Evolutionary conservation across 2,888 invertebrate genomes (phyloP).

Genomic region (Drosophila mettleri): DNA sequence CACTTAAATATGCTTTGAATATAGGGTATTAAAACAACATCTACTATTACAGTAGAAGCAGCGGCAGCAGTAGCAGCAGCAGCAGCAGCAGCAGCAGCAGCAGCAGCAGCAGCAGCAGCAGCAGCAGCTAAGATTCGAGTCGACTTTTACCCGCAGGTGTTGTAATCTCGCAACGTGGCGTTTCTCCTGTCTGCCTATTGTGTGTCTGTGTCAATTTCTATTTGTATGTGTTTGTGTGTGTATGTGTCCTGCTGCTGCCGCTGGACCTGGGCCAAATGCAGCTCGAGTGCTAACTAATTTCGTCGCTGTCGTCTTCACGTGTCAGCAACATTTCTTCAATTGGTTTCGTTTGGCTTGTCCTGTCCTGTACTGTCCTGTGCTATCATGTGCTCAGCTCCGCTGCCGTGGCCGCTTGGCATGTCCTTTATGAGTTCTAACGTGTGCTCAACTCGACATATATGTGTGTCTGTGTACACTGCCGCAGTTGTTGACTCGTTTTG

Average conservation of each 20-base stretch:
- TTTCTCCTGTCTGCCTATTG: conserved; percentile 39
- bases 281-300: conserved; percentile 79
- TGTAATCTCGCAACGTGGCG: conserved; percentile 65
- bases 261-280: conserved; percentile 70
- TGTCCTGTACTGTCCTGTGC: conserved; percentile 35
- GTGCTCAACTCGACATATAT: conserved; percentile 13
- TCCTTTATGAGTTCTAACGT: conserved; percentile 53
- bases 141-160: conserved; percentile 74
- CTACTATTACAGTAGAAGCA: conserved; percentile 8
- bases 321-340: conserved; percentile 80
- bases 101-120: conserved; percentile 24
- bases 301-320: conserved; percentile 67
- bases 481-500: conserved; percentile 74
- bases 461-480: conserved; percentile 38
- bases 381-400: conserved; percentile 18
- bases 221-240: conserved; percentile 14
- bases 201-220: conserved; percentile 1
- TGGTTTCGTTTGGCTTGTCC: conserved; percentile 73
- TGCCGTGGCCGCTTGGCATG: conserved; percentile 39
- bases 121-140: conserved; percentile 19
- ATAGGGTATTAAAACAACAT: conserved; percentile 11
- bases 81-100: conserved; percentile 19
- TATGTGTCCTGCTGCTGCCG: conserved; percentile 15
- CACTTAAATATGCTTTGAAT: no score
- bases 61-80: conserved; percentile 19